Evolutionary conservation across 2,888 invertebrate species (phyloP), one percentile per base, ranked within the genome.

Genomic region (Diplolepis rosae): DNA sequence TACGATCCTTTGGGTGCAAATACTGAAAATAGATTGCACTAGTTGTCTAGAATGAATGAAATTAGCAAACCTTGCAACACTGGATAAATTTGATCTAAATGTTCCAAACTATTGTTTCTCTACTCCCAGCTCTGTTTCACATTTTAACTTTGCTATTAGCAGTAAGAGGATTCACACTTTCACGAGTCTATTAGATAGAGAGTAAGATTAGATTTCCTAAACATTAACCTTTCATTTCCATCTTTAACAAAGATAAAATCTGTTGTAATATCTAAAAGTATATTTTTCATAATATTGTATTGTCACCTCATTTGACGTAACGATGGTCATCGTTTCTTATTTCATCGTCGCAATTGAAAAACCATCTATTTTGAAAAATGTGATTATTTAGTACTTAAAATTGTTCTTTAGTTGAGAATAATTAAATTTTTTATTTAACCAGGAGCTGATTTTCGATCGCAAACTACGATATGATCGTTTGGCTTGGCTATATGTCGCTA

Each of bases 111-210:
- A 61, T 61, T 61, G 61, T 61, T 61, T 61, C 24, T 61, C 24
- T n/a, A 61, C n/a, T 35, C 22, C 52, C n/a, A 39, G 61, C 24
- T 39, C 39, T 61, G 3, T 13, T 56, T 24, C 2, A 35, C 35
- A 5, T 32, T 11, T 35, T 13, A 22, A 56, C 22, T 15, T 32
- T 32, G 3, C 35, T 56, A 68, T 69, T 9, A 51, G 32, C 65
- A 56, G 5, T 1, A 67, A 71, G 65, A 69, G 51, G 42, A 69
- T 69, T 72, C 65, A 72, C 66, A 70, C 65, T 75, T 68, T 72
- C 66, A 30, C 69, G 66, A 67, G 27, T 30, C 51, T 54, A 67
- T 42, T 50, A 30, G 65, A 70, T 73, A 39, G 24, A 61, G 32
- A 4, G 11, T 18, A 18, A 15, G 24, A 28, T 51, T 51, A 27